Evolutionary conservation across 2,888 invertebrate genomes (phyloP), one percentile per base, ranked within the genome.

Genomic region (Gibbula magus): DNA sequence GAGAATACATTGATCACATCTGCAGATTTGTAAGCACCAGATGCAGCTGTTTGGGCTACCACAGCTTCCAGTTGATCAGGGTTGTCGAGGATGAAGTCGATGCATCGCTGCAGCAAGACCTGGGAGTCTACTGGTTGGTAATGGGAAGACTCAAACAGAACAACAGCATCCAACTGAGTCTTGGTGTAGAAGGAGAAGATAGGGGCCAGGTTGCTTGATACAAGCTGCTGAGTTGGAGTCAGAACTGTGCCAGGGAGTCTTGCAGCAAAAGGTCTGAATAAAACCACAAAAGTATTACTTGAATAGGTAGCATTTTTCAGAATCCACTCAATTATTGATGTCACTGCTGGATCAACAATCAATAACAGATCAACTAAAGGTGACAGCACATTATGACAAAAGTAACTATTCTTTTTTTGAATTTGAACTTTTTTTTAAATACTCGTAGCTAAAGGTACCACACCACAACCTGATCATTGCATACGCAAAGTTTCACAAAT

Each of bases 1-100:
- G 56, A 56, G 56, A 56, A 25, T 1, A 56, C 25, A 56, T 56
- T 20, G 5, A 56, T 56, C 22, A 56, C 56, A 56, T 25, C 25
- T 20, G 56, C 25, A 20, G 20, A 8, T 7, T 25, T 22, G 20
- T 13, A 45, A 45, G 45, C 10, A 45, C 10, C 45, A 45, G 45
- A 7, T 45, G 45, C 13, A 45, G 10, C 45, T 45, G 22, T 45
- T 45, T 10, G 4, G 45, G 45, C 1, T 1, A 45, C 45, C 10
- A 53, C 54, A 52, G 52, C 75, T 29, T 75, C 32, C 13, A 75
- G 22, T 13, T 32, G 20, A 32, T 51, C 32, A 2, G 52, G 32
- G n/a, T 75, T 75, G 32, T 75, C 75, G 16, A 75, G 53, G 4
- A 75, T 53, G 18, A 75, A 75, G 32, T 75, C 75, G n/a, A 75